A percentile compares a stretch with the other conserved stretches of the same genome.
Conservation (phyloP, 2,113 vertebrate genomes). For the Brachirus orientalis region DNA sequence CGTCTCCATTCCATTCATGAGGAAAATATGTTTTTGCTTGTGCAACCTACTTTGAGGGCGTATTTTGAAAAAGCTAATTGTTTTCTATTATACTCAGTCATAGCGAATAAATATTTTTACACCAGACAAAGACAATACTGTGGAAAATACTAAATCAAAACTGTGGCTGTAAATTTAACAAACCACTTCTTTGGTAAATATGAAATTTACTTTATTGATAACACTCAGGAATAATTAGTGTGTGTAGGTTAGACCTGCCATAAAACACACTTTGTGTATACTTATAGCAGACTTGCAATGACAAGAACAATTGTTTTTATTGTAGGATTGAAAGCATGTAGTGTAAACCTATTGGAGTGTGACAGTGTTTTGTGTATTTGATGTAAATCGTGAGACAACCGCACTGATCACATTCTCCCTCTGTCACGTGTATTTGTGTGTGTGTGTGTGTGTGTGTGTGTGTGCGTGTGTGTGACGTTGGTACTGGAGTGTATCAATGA, state of each 20-base stretch:
- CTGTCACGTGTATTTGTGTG: slow-evolving; percentile 9
- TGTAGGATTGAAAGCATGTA: too few species aligned
- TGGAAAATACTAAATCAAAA: neutral
- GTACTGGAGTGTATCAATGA: slow-evolving; percentile 43
- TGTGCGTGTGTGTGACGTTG: slow-evolving; percentile 8
- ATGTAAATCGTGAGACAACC: slow-evolving; percentile 5
- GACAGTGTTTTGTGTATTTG: slow-evolving; percentile 5
- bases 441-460: slow-evolving; percentile 15
- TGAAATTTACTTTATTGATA: neutral
- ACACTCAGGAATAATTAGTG: neutral
- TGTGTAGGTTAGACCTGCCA: too few species aligned
- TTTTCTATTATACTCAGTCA: too few species aligned
- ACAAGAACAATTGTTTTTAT: neutral
- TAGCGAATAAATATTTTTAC: neutral
- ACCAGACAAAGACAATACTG: neutral
- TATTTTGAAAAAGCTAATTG: neutral
- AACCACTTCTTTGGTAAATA: too few species aligned
- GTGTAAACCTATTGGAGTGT: slow-evolving; percentile 13
- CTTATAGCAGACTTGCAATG: neutral
- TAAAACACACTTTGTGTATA: too few species aligned
- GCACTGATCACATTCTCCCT: slow-evolving; percentile 23
- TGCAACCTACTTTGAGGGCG: neutral
- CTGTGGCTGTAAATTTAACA: neutral
- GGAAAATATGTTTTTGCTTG: neutral
- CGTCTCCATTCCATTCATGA: slow-evolving; percentile 41